A percentile compares a stretch with the other conserved stretches of the same genome.
Conservation (phyloP, 2,888 invertebrate species). For the Apocheima hispidaria region DNA sequence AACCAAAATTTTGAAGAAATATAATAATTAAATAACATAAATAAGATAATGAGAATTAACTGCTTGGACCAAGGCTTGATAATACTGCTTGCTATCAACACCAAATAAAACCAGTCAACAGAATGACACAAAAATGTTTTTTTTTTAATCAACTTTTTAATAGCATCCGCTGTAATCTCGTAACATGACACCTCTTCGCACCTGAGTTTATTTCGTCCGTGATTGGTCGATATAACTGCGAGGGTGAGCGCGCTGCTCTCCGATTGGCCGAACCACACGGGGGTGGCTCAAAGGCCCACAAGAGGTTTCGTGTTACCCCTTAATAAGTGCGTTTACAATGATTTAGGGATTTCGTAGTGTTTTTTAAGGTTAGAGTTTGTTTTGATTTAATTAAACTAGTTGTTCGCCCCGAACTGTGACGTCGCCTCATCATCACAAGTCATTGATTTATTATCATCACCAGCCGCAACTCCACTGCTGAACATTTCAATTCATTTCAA, state of each 20-base stretch:
- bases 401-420: too few species aligned
- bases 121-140: too few species aligned
- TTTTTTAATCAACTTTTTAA: constrained; percentile 20
- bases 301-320: constrained; percentile 68
- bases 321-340: constrained; percentile 69
- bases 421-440: too few species aligned
- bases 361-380: constrained; percentile 47
- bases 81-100: too few species aligned
- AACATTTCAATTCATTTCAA: too few species aligned
- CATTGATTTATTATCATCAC: too few species aligned
- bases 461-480: too few species aligned
- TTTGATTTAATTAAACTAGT: constrained; percentile 27
- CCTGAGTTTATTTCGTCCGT: constrained; percentile 58
- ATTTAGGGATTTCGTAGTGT: constrained; percentile 65
- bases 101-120: too few species aligned
- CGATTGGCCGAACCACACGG: constrained; percentile 59
- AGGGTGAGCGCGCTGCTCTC: constrained; percentile 62
- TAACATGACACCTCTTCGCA: constrained; percentile 68
- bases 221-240: constrained; percentile 61
- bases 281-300: constrained; percentile 63
- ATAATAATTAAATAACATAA: too few species aligned
- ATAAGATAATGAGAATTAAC: too few species aligned
- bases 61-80: too few species aligned
- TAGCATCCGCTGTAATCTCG: constrained; percentile 45
- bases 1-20: too few species aligned